phyloP scores from a whole-genome alignment of 2,113 vertebrate species.

The Crotalus helleri region DNA sequence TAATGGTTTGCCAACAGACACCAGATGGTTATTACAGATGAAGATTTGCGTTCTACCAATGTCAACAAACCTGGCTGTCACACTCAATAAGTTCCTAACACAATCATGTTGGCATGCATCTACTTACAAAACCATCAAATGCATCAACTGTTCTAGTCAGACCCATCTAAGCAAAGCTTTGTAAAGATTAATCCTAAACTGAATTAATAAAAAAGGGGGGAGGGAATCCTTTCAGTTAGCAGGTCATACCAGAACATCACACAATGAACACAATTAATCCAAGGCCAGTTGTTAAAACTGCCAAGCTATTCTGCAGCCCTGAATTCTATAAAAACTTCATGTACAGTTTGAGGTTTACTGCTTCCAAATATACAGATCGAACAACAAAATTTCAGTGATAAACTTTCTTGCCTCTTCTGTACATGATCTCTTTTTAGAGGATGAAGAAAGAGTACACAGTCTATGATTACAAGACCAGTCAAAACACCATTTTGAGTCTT shows the following conservation, averaged over 20 bases:
- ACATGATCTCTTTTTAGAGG: background rate
- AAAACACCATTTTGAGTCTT: background rate
- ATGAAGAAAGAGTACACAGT: background rate
- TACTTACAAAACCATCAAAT: constrained; percentile 20
- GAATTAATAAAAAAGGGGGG: background rate
- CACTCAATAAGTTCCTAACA: constrained; percentile 44
- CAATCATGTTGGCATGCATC: accelerated
- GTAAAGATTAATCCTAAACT: background rate
- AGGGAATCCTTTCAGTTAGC: background rate
- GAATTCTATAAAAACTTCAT: background rate
- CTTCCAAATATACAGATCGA: background rate
- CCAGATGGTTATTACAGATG: constrained; percentile 56
- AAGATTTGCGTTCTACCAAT: constrained; percentile 27
- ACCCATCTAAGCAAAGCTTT: background rate
- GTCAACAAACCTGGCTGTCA: constrained; percentile 43
- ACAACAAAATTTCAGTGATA: background rate
- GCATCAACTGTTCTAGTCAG: background rate
- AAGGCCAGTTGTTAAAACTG: background rate
- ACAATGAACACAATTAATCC: background rate
- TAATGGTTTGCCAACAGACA: constrained; percentile 49
- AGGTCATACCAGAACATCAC: background rate
- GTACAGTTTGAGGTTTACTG: background rate
- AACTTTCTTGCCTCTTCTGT: background rate
- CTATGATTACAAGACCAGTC: background rate
- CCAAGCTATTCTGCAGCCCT: background rate